Percentiles rank a stretch among this genome's conserved stretches.
phyloP scores from a whole-genome alignment of 2,797 vertebrate genomes.

The Hylomyscus alleni region DNA sequence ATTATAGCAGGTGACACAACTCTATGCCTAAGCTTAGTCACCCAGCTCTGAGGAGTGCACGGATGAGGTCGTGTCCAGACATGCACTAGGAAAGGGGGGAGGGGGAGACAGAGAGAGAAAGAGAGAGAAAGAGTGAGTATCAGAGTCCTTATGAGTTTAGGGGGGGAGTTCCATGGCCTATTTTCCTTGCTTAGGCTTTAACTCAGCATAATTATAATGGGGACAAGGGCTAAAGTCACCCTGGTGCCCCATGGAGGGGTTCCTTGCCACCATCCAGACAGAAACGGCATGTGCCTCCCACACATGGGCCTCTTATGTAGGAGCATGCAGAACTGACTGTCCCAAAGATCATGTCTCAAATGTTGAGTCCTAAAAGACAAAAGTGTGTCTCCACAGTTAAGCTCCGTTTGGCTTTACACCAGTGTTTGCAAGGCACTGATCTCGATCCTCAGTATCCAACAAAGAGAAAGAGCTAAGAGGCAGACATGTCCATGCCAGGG shows the following conservation, averaged over 20 bases:
- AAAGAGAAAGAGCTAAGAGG: neutral
- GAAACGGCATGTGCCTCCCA: neutral
- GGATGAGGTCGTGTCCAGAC: neutral
- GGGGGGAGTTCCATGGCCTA: neutral
- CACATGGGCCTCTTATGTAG: neutral
- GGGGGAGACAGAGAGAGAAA: neutral
- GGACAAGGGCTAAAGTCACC: neutral
- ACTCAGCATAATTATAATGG: neutral
- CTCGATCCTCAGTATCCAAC: neutral
- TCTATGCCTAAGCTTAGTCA: neutral
- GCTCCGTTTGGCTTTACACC: too few relatives aligned
- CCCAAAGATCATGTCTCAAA: neutral
- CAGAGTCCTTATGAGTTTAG: neutral
- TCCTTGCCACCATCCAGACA: fast-evolving
- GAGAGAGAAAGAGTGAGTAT: neutral
- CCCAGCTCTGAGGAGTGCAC: neutral
- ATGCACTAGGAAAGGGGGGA: neutral
- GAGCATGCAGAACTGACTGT: neutral
- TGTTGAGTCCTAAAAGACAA: neutral
- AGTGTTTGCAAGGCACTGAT: neutral
- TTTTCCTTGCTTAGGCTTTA: neutral
- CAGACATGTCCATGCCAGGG: neutral
- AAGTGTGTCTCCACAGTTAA: neutral
- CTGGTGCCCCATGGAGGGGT: fast-evolving
- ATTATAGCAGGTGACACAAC: neutral